Evolutionary conservation across 2,113 vertebrate species (phyloP), one percentile per base, ranked within the genome.

Genomic region (Scytalopus superciliaris): DNA sequence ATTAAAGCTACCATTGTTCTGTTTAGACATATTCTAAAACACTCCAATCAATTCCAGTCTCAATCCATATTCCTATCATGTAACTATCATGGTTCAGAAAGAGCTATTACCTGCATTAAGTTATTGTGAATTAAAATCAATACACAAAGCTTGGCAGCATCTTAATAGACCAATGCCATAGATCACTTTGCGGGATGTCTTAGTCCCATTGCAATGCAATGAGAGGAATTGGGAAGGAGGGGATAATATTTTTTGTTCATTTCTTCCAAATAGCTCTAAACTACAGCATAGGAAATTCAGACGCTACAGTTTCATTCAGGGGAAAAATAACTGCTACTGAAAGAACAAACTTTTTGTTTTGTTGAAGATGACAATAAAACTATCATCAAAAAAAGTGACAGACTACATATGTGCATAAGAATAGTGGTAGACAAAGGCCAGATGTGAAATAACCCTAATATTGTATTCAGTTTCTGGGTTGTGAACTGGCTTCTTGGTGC

Each of bases 101-200:
- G 85, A 84, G 56, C 83, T 92, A 73, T 72, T 95, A 68, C 74
- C n/a, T 75, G 49, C 69, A 87, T 95, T 92, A 89, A 81, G 77
- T 75, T 93, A 89, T 72, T 64, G 66, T 81, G 88, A 90, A 62
- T 90, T 90, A 93, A 96, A 95, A 97, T 96, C 94, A 90, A 87
- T 96, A 60, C 37, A 30, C 40, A 72, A 70, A 94, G 56, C 73
- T 72, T 84, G 73, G 40, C 88, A 62, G 28, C 73, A 84, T 89
- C 21, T 45, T 93, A 33, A 75, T 24, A 81, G 28, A 35, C 22
- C 14, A 11, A 30, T 94, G 60, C 56, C 2, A 7, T 7, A 55
- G 44, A 64, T 33, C 0, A 0, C 59, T 70, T 47, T 67, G 42
- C 67, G 81, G 69, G 72, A 63, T 89, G 3, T 12, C 35, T 74